Percentiles rank a stretch among this genome's conserved stretches.
Conservation (phyloP, 2,888 invertebrate species). For the Heptascelio sp. region DNA sequence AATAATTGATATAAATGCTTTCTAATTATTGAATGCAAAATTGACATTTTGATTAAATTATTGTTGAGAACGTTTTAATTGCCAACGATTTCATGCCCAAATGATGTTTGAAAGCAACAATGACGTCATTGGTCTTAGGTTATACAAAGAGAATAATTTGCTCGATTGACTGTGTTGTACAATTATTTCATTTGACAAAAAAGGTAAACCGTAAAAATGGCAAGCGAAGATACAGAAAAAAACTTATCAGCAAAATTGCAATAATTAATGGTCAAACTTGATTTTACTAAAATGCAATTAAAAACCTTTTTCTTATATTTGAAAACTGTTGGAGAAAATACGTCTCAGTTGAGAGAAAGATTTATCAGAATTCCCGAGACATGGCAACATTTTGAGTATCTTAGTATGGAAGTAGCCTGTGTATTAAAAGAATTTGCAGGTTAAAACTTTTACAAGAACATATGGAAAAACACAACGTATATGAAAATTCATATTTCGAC, state of each 20-base stretch:
- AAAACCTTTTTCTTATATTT: neutral
- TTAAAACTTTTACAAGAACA: neutral
- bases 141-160: no score
- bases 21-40: no score
- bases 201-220: neutral
- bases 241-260: neutral
- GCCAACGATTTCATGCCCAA: no score
- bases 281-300: neutral
- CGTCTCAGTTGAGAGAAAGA: neutral
- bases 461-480: neutral
- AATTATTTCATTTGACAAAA: no score
- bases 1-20: no score
- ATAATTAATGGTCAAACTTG: neutral
- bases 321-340: neutral
- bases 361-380: neutral
- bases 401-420: neutral
- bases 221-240: neutral
- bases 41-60: no score
- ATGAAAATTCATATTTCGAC: neutral
- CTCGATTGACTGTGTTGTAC: no score
- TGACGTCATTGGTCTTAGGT: no score
- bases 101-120: no score
- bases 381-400: neutral
- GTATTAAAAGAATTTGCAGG: neutral
- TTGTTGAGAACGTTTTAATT: no score